These are phyloP conservation scores for Climacteris rufus DNA, from an alignment of 2,113 vertebrate species.

Conservation along the genomic window DNA sequence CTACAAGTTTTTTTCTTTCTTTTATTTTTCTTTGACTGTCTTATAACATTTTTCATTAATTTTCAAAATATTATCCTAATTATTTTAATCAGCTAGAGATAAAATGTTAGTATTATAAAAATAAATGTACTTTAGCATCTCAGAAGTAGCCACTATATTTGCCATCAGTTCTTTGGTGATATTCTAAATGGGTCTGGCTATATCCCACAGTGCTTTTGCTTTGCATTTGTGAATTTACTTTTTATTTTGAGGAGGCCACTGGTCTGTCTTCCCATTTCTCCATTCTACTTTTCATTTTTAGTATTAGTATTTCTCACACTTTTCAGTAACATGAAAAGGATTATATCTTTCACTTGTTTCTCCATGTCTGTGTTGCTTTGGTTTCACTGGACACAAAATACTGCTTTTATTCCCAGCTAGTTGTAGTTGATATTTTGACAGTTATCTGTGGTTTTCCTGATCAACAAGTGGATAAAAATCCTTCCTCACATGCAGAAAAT, in stretches of 20 bases:
- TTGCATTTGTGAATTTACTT: background rate
- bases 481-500: background rate
- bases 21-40: background rate
- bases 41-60: background rate
- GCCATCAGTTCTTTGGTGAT: background rate
- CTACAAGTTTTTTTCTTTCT: background rate
- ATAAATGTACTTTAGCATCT: background rate
- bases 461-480: background rate
- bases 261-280: background rate
- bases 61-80: background rate
- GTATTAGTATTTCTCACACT: background rate
- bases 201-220: background rate
- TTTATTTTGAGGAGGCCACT: background rate
- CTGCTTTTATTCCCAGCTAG: background rate
- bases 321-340: background rate
- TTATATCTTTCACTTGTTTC: background rate
- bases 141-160: background rate
- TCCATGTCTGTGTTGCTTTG: background rate
- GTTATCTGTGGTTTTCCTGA: background rate
- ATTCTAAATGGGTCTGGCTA: background rate
- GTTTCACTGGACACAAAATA: background rate
- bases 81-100: background rate
- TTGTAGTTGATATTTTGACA: background rate
- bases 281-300: background rate
- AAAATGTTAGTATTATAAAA: background rate